Conservation (phyloP, 2,888 invertebrate species). For the Hecatera dysodea region DNA sequence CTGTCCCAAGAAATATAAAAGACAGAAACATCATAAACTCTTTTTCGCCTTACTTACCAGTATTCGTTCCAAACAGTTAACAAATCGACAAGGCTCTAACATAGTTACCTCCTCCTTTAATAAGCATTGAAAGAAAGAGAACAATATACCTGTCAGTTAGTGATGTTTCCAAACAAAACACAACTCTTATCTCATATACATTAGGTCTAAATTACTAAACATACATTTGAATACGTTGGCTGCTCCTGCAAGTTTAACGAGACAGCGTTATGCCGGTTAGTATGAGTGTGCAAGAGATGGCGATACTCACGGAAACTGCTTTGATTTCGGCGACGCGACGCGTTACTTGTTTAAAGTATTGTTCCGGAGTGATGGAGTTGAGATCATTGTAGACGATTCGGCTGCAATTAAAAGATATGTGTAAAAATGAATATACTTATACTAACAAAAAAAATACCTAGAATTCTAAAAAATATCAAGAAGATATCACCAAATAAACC, state of each 20-base stretch:
- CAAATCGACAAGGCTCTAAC: constrained; percentile 80
- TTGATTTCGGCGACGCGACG: constrained; percentile 96
- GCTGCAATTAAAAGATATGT: constrained; percentile 86
- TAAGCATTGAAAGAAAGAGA: constrained; percentile 88
- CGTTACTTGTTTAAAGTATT: constrained; percentile 98
- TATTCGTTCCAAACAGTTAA: constrained; percentile 78
- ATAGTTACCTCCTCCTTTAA: constrained; percentile 89
- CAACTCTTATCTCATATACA: constrained; percentile 52
- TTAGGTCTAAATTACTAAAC: constrained; percentile 65
- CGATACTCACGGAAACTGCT: constrained; percentile 95
- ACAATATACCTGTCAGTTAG: constrained; percentile 88
- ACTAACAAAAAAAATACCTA: not conserved
- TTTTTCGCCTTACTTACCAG: constrained; percentile 81
- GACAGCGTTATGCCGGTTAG: constrained; percentile 59
- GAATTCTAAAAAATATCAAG: not conserved
- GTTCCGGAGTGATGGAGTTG: constrained; percentile 97
- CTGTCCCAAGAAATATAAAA: constrained; percentile 57
- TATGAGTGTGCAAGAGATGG: constrained; percentile 64
- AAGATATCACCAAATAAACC: not conserved
- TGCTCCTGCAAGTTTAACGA: constrained; percentile 75
- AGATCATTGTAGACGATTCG: constrained; percentile 97
- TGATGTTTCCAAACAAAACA: constrained; percentile 82
- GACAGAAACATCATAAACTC: constrained; percentile 83
- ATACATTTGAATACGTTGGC: constrained; percentile 75
- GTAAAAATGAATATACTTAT: too few relatives aligned